Base-by-base conservation (phyloP, 2,113 vertebrate species). In the Chloropsis hardwickii region DNA sequence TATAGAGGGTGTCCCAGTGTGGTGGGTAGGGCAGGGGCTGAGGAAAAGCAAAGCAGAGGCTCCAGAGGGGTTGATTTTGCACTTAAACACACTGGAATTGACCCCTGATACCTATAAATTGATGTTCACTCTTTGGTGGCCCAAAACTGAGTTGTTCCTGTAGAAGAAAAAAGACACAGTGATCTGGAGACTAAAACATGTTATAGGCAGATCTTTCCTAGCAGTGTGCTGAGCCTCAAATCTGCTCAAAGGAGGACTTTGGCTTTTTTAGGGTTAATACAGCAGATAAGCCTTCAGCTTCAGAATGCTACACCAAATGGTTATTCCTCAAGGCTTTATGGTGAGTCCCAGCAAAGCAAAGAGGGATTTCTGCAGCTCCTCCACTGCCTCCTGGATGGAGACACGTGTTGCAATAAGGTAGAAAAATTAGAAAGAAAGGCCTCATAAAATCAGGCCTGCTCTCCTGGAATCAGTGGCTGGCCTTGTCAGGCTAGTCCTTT, bases 41-140 rank as follows among this genome's bases (percentile, higher is more conserved):
- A 28, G 25, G 65, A 60, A 74, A 67, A 61, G 37, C 69, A 88
- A 54, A 77, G 35, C 33, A 24, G 56, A 13, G 13, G 25, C 25
- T 27, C 50, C 31, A 42, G 54, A 70, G 35, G 13, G 42, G 54
- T 37, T 24, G 45, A 14, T 86, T 80, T 69, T 65, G 7, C n/a
- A 19, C 31, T 72, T 22, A 9, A 4, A 12, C 25, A 53, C 4
- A 2, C 33, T 47, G 45, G n/a, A 57, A 70, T 81, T 35, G 73
- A n/a, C 1, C 1, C 1, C 11, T 3, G 8, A 81, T 27, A 35
- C 9, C 39, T 50, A 2, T 1, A 12, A 58, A 21, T 21, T 45
- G 25, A 1, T 72, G 9, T 27, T 40, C 17, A 2, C 6, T 76
- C 33, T 45, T 10, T 51, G 37, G 25, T 23, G 27, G 17, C 29